Conservation (phyloP, 2,888 invertebrate genomes). For the Tenthredo notha region DNA sequence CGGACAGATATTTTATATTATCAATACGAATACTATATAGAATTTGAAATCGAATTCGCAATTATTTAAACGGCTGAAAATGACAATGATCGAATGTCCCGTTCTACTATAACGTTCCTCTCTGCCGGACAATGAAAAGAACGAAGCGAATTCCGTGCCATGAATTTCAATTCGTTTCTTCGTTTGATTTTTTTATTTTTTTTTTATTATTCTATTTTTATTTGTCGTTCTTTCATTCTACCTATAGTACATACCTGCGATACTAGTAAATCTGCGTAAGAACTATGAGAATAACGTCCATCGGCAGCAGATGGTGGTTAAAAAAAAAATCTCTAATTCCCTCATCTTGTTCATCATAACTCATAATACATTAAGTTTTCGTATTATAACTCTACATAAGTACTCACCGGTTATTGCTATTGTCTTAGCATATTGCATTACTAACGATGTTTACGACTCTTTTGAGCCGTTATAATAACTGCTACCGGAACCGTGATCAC, state of each 20-base stretch:
- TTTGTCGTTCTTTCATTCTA: neutral
- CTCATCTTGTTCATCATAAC: constrained; percentile 1
- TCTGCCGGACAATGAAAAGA: neutral
- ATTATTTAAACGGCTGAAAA: neutral
- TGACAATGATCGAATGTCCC: neutral
- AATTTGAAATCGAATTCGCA: neutral
- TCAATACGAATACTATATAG: neutral
- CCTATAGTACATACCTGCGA: neutral
- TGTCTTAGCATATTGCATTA: constrained; percentile 9
- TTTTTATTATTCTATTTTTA: neutral
- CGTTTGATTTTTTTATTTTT: neutral
- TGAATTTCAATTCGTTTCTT: constrained; percentile 28
- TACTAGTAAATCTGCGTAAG: neutral
- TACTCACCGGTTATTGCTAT: constrained; percentile 9
- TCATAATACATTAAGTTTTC: neutral
- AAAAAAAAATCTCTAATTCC: constrained; percentile 8
- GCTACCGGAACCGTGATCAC: constrained; percentile 47
- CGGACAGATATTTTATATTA: neutral
- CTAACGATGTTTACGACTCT: constrained; percentile 28
- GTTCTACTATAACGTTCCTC: neutral
- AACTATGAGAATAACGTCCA: neutral
- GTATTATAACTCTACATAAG: neutral
- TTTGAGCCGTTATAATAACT: constrained; percentile 37
- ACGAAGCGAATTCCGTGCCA: neutral
- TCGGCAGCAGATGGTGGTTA: neutral